Conservation (phyloP, 1,140 invertebrate species). For the Drosophila nigromelanica region DNA sequence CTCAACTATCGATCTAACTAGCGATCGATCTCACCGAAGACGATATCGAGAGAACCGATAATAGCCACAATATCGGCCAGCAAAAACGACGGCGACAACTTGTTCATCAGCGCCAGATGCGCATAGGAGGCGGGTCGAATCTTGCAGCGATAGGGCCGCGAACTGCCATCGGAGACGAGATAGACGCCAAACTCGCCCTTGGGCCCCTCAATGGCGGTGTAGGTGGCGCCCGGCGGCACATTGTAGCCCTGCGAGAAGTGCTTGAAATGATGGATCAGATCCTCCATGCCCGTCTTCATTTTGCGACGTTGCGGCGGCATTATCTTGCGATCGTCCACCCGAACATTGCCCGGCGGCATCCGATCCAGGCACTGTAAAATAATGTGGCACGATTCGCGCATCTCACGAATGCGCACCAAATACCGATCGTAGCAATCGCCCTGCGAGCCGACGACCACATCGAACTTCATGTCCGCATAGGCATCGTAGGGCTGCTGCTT, state of each 20-base stretch:
- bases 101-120: slow-evolving; percentile 88
- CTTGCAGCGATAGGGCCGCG: slow-evolving; percentile 92
- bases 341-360: slow-evolving; percentile 93
- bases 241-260: slow-evolving; percentile 91
- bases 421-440: slow-evolving; percentile 93
- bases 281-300: slow-evolving; percentile 96
- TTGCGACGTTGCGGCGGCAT: slow-evolving; percentile 89
- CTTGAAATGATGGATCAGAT: slow-evolving; percentile 95
- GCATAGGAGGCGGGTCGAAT: slow-evolving; percentile 90
- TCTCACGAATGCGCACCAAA: slow-evolving; percentile 89
- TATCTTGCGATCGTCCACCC: slow-evolving; percentile 93
- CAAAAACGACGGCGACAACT: slow-evolving; percentile 87
- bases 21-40: slow-evolving; percentile 95
- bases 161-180: slow-evolving; percentile 92
- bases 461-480: slow-evolving; percentile 93
- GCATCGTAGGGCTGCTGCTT: slow-evolving; percentile 94
- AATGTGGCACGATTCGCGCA: slow-evolving; percentile 90
- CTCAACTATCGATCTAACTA: slow-evolving; percentile 77
- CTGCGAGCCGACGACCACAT: slow-evolving; percentile 91
- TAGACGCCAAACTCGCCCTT: slow-evolving; percentile 95
- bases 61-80: slow-evolving; percentile 92
- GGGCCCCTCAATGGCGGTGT: slow-evolving; percentile 91
- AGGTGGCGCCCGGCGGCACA: slow-evolving; percentile 93
- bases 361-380: slow-evolving; percentile 92
- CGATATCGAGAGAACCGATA: slow-evolving; percentile 92